Percentiles rank a stretch among this genome's conserved stretches.
Evolutionary conservation across 2,888 invertebrate genomes (phyloP).

Genomic region (Anoncus sp.): DNA sequence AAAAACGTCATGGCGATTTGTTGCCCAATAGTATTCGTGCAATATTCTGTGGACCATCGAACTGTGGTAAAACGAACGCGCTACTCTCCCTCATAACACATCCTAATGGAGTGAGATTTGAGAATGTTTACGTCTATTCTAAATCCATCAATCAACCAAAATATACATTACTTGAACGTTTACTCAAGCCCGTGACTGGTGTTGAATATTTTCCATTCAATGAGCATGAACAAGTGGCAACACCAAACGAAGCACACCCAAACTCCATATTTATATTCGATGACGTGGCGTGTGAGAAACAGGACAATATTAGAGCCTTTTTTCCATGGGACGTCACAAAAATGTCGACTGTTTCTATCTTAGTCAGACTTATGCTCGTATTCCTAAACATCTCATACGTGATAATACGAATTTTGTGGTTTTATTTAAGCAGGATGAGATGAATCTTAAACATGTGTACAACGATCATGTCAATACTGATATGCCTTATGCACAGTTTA

Average conservation of each 20-base stretch:
- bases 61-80: conserved; percentile 61
- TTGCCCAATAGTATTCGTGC: conserved; percentile 34
- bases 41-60: conserved; percentile 55
- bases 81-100: conserved; percentile 54
- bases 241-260: conserved; percentile 65
- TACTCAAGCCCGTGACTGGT: background rate
- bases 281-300: conserved; percentile 66
- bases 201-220: conserved; percentile 52
- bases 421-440: conserved; percentile 67
- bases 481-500: conserved; percentile 63
- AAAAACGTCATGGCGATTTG: conserved; percentile 14
- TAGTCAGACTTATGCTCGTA: conserved; percentile 65
- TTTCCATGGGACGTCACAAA: conserved; percentile 67
- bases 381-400: conserved; percentile 66
- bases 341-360: conserved; percentile 66
- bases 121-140: conserved; percentile 2
- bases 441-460: conserved; percentile 65
- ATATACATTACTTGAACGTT: conserved; percentile 1
- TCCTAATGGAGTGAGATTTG: conserved; percentile 30
- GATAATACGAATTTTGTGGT: conserved; percentile 68
- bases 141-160: conserved; percentile 7
- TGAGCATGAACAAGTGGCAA: conserved; percentile 65
- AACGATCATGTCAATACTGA: conserved; percentile 68
- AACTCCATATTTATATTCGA: conserved; percentile 75
- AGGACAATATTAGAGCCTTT: conserved; percentile 61